Base-by-base conservation (phyloP, 2,797 vertebrate species). In the Eulemur albifrons region DNA sequence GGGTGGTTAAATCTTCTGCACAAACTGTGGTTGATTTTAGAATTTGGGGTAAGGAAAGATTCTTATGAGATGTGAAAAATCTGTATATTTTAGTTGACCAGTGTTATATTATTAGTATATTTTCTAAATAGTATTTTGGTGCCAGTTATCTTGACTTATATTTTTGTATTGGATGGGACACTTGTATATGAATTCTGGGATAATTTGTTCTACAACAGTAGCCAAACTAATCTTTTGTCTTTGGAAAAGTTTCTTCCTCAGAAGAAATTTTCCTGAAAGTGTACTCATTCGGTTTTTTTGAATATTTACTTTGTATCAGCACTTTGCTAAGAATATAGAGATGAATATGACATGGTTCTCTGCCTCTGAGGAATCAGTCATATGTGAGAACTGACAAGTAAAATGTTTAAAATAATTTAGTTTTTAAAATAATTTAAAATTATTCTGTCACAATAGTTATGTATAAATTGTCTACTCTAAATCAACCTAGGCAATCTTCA, bases 21-120 rank as follows among this genome's bases (percentile, higher is more conserved):
- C 14, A 92, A 69, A 84, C 63, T 70, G 27, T 88, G 54, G 80
- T 83, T 89, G 70, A 79, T 96, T 96, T 97, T 96, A 96, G 88
- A 91, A 70, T 94, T 88, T 75, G 57, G n/a, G 75, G 9, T 93
- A 59, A 93, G 57, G 69, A 87, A 94, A 88, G 76, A 92, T 87
- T 92, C 45, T 93, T 90, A 59, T 6, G 20, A 86, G 61, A 92
- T 92, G 21, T 73, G 63, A 85, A 88, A 91, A 82, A 32, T 67
- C 25, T 67, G 0, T 92, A 17, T 96, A 14, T 63, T 76, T 87
- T 65, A 15, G n/a, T 65, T n/a, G n/a, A 65, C 76, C 32, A 77
- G 35, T n/a, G 57, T 65, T 95, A 25, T 21, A 7, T 70, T 96
- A 73, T 75, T 94, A 85, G 80, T 54, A 67, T 89, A 83, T 43